Evolutionary conservation across 2,888 invertebrate genomes (phyloP), one percentile per base, ranked within the genome.

Genomic region (Zygogramma bicolorata): DNA sequence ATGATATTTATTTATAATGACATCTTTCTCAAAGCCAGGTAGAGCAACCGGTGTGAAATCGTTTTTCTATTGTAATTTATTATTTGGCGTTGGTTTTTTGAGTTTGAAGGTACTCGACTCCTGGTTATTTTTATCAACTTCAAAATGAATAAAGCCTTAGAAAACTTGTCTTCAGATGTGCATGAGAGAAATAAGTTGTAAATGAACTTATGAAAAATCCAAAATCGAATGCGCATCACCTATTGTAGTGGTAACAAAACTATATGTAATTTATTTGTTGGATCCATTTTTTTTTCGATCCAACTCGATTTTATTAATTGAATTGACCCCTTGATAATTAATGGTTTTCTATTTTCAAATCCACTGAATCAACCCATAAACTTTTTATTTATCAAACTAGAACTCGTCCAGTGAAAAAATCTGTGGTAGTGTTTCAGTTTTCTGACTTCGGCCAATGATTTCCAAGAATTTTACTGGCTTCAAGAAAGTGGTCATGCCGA

Each of bases 1-100:
- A 62, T 65, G 40, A 65, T 68, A 71, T 53, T 71, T 66, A 68
- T 70, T 71, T 67, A 66, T 59, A 67, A 20, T 66, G 49, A 58
- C 68, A 62, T 60, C 20, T 73, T 73, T 71, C 59, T 59, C 62
- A 27, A 38, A 46, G 68, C 62, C 58, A 49, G 18, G 3, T 63
- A 46, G 29, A 46, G 15, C 61, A 63, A 53, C 15, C 20, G 10
- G 3, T 46, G 46, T 46, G 46, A 20, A 46, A 46, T 46, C 20
- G 7, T 1, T 20, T 13, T 46, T 7, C 3, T 15, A 20, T 3
- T 46, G 3, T 3, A 18, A 2, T 42, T 4, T 18, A 18, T 42
- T 2, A n/a, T 18, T 42, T 15, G 4, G 42, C 7, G 15, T 15
- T 4, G 20, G 18, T 18, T 46, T 46, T 46, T n/a, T n/a, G n/a